phyloP scores from a whole-genome alignment of 2,113 vertebrate genomes.

The Hippoglossus stenolepis region DNA sequence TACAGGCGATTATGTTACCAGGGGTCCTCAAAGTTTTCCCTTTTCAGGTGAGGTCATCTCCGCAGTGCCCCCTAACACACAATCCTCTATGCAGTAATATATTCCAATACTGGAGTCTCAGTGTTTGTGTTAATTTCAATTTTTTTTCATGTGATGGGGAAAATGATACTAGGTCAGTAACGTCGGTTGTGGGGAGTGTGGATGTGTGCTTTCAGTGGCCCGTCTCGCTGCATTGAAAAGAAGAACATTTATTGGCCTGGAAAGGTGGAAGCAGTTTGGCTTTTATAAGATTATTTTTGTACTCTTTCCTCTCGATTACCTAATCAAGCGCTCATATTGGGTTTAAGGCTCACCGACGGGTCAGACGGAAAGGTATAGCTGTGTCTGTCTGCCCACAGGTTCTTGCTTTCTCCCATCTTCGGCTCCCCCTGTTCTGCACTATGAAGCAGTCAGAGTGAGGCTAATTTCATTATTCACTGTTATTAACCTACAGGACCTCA shows the following conservation, averaged over 20 bases:
- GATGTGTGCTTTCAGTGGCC: constrained; percentile 8
- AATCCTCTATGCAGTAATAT: background rate
- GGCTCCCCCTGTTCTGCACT: no score
- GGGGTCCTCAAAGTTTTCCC: constrained; percentile 32
- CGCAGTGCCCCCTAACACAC: constrained; percentile 30
- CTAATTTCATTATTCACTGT: background rate
- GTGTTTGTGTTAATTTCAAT: constrained; percentile 8
- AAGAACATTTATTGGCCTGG: constrained; percentile 35
- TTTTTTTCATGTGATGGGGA: constrained; percentile 8
- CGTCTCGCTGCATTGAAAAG: constrained; percentile 7
- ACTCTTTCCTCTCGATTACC: constrained; percentile 48
- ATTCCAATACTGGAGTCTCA: constrained; percentile 21
- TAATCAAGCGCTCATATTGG: constrained; percentile 54
- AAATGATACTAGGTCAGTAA: background rate
- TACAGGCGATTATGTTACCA: constrained; percentile 41
- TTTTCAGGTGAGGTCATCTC: constrained; percentile 44
- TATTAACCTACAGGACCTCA: background rate
- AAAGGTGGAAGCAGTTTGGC: constrained; percentile 38
- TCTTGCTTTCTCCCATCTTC: background rate
- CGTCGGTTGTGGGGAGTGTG: background rate
- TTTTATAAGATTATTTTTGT: constrained; percentile 49
- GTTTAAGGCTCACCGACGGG: constrained; percentile 39
- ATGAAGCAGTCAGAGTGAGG: background rate
- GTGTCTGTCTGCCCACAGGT: constrained; percentile 26
- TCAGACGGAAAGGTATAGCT: constrained; percentile 52